phyloP scores from a whole-genome alignment of 2,888 invertebrate genomes.

The Oscheius sp. region DNA sequence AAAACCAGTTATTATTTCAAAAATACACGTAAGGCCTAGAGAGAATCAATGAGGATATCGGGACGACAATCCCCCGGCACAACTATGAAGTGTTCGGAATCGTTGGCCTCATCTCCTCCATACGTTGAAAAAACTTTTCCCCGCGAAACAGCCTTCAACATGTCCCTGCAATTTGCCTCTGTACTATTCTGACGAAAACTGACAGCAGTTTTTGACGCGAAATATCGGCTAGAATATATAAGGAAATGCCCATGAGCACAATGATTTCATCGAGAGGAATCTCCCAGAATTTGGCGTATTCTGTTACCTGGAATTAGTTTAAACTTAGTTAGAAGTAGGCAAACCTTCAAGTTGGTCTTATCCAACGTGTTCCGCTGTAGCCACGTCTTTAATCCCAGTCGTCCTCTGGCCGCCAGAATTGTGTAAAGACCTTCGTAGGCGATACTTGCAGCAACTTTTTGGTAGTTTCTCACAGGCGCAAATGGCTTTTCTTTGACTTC shows the following conservation, averaged over 20 bases:
- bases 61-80: slow-evolving; percentile 2
- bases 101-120: neutral
- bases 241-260: slow-evolving; percentile 7
- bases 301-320: neutral
- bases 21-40: neutral
- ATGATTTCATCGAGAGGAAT: slow-evolving; percentile 19
- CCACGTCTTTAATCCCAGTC: slow-evolving; percentile 14
- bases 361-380: neutral
- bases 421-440: slow-evolving; percentile 2
- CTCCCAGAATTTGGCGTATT: slow-evolving; percentile 30
- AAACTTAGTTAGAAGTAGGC: neutral
- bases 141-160: slow-evolving; percentile 6
- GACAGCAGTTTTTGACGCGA: slow-evolving; percentile 2
- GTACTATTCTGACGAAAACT: neutral
- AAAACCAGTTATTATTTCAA: neutral
- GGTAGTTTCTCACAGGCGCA: neutral
- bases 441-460: slow-evolving; percentile 10
- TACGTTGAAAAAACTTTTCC: neutral
- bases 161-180: neutral
- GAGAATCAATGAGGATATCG: slow-evolving; percentile 3
- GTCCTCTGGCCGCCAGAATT: neutral
- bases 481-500: slow-evolving; percentile 4
- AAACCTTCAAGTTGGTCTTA: slow-evolving; percentile 4
- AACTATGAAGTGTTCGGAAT: neutral
- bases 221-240: slow-evolving; percentile 3